Evolutionary conservation across 2,113 vertebrate genomes (phyloP).

Genomic region (Gymnocephalus cernua): DNA sequence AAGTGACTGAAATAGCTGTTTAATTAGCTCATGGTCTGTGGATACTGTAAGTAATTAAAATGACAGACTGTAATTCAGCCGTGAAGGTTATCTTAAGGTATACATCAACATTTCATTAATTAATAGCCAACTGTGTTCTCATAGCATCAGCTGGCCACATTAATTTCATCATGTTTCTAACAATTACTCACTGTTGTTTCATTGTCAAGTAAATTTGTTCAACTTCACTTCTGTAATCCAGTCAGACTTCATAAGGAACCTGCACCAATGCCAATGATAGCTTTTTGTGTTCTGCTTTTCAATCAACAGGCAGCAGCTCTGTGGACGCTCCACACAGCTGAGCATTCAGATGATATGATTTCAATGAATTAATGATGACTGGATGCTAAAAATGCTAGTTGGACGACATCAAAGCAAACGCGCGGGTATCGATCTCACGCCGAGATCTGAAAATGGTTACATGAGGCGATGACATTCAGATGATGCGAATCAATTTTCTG

Average conservation of each 20-base stretch:
- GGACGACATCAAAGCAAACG: conserved; percentile 67
- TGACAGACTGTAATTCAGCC: conserved; percentile 36
- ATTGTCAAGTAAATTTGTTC: not conserved
- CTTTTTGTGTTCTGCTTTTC: conserved; percentile 11
- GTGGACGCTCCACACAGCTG: conserved; percentile 8
- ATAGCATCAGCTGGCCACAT: conserved; percentile 6
- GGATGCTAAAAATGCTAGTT: conserved; percentile 73
- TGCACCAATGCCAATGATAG: not conserved
- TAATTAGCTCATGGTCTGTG: conserved; percentile 47
- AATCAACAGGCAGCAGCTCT: conserved; percentile 26
- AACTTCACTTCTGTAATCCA: conserved; percentile 1
- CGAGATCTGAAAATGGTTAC: conserved; percentile 61
- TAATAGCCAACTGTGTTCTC: not conserved
- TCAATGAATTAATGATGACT: conserved; percentile 62
- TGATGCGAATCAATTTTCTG: conserved; percentile 52
- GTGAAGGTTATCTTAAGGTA: conserved; percentile 36
- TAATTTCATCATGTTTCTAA: not conserved
- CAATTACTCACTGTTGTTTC: not conserved
- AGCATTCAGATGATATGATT: conserved; percentile 40
- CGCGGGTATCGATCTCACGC: conserved; percentile 55
- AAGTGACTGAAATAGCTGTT: conserved; percentile 23
- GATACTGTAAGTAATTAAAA: conserved; percentile 55
- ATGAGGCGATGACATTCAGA: conserved; percentile 73
- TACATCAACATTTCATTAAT: conserved; percentile 23
- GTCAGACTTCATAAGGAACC: not conserved